Evolutionary conservation across 2,888 invertebrate species (phyloP), one percentile per base, ranked within the genome.

Genomic region (Hirtodrosophila cameraria): DNA sequence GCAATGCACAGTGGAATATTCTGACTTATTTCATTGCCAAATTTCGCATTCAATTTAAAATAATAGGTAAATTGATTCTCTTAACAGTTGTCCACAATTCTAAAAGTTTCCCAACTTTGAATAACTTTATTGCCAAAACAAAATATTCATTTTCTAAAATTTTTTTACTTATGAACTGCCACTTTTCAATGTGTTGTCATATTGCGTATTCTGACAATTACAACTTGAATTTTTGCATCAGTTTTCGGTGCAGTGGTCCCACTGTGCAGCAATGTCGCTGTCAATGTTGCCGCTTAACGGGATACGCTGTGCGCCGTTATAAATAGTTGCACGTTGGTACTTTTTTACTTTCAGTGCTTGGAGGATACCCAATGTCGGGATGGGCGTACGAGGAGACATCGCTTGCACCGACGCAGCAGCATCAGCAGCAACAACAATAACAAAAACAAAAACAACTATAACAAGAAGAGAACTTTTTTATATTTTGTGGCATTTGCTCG

Each of bases 401-500:
- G 41, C 63, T 61, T 71, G 63, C 79, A 63, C n/a, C 63, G 39
- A 43, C 59, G 25, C 53, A 55, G 30, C 45, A 49, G 23, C 33
- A 55, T 2, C 41, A 46, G 5, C 30, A 52, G 1, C 30, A 50
- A 12, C 38, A 42, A 23, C 28, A 36, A 27, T 55, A 50, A 11
- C 45, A 42, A 35, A 39, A 43, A 39, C 35, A 49, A 42, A 28
- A 50, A 12, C 20, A 23, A 16, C 36, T 57, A 35, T 57, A 70
- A 65, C 45, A 72, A 63, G 36, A 59, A 52, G 25, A 74, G 25
- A 74, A 72, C 65, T 16, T 23, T 49, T 65, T 71, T 71, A 71
- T 79, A 79, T 77, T 85, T 76, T 85, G 79, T 75, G 79, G 73
- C 74, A 82, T 82, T 82, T 64, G n/a, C 50, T 52, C 57, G 30